These are phyloP conservation scores for Trypoxylon attenuatum DNA, from an alignment of 2,888 invertebrate genomes.

Conservation along the genomic window DNA sequence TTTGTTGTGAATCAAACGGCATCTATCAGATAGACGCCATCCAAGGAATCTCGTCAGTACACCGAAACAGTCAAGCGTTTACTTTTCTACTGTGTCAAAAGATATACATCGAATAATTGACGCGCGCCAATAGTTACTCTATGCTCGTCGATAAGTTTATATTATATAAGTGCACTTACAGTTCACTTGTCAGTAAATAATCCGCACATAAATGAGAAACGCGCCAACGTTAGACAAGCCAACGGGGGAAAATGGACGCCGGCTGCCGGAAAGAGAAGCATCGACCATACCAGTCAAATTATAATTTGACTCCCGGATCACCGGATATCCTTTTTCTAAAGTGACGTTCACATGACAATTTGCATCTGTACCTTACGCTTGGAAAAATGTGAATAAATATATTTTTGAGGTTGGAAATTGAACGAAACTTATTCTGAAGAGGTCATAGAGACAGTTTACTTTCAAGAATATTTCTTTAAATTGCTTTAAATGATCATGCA, in stretches of 20 bases:
- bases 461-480: too few species aligned
- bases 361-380: too few species aligned
- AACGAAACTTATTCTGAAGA: too few species aligned
- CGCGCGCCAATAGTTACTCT: too few species aligned
- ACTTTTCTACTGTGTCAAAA: too few species aligned
- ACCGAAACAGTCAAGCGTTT: too few species aligned
- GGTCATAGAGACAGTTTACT: too few species aligned
- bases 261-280: slow-evolving; percentile 68
- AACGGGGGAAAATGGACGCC: slow-evolving; percentile 69
- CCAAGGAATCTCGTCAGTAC: background rate
- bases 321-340: slow-evolving; percentile 39
- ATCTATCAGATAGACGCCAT: slow-evolving; percentile 25
- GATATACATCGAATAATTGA: too few species aligned
- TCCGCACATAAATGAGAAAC: slow-evolving; percentile 43
- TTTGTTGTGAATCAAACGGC: background rate
- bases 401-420: too few species aligned
- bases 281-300: slow-evolving; percentile 60
- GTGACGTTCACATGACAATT: slow-evolving; percentile 11
- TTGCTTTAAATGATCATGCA: too few species aligned
- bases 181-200: slow-evolving; percentile 30
- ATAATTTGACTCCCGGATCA: slow-evolving; percentile 5
- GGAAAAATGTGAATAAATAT: too few species aligned
- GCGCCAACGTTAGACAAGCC: slow-evolving; percentile 55
- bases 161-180: slow-evolving; percentile 46
- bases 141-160: background rate